Evolutionary conservation across 2,797 vertebrate genomes (phyloP), one percentile per base, ranked within the genome.

Genomic region (Chaetophractus vellerosus): DNA sequence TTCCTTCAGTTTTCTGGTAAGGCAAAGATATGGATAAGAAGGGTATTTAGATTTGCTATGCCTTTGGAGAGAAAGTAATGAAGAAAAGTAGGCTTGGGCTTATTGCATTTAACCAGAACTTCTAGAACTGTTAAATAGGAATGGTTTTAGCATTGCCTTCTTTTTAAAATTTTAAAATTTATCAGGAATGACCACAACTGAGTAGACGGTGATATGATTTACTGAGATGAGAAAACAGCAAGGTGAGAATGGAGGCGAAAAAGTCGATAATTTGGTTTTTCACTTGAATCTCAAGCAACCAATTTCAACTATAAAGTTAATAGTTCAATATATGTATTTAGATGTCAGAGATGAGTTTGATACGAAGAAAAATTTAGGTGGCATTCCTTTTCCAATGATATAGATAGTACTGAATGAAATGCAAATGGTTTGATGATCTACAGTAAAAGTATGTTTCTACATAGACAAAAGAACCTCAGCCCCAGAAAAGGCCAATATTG

Each of bases 31-130:
- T 41, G 9, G 88, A 63, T 68, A 88, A 45, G 69, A 88, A 48
- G 41, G 26, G 90, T 76, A 63, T 81, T 88, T 93, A 24, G 87
- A 82, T 33, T 33, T 50, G 23, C 33, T 41, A 55, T 9, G 64
- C 3, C 15, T 85, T 7, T 2, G 76, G 36, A 36, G 18, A 94
- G 28, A 78, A 76, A 71, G 7, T 80, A 82, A 69, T 18, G 1
- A 33, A 63, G 75, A 50, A 36, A 92, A 74, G 28, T 4, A 94
- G 45, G 15, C n/a, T 52, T 57, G 19, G 10, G 4, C 9, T 79
- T 93, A 69, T 15, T 61, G 41, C 5, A 61, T 33, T 78, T 86
- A 92, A 50, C 18, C 36, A 94, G 69, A 69, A 75, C 59, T 95
- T 79, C 74, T 24, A 79, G 18, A 93, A 78, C 14, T 69, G 80